Percentiles rank a stretch among this genome's conserved stretches.
These are phyloP conservation scores for Haplotaxodon microlepis DNA, from an alignment of 2,113 vertebrate genomes.

Conservation along the genomic window DNA sequence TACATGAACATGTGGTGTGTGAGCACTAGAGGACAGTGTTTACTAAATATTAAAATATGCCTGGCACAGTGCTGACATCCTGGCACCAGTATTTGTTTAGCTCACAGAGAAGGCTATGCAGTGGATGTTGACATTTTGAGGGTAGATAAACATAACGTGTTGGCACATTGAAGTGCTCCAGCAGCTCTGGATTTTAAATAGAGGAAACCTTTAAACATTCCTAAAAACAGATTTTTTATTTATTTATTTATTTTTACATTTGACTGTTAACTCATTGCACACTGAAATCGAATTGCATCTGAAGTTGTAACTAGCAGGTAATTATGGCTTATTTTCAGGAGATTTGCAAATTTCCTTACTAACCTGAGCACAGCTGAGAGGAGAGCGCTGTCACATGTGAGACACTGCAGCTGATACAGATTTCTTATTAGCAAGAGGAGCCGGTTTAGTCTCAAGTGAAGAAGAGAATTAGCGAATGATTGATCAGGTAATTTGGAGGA, in stretches of 20 bases:
- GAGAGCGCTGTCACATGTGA: neutral
- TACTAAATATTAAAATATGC: conserved; percentile 17
- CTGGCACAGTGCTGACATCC: neutral
- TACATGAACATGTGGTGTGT: neutral
- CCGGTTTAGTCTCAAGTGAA: neutral
- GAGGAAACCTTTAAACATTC: neutral
- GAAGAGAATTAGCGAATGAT: neutral
- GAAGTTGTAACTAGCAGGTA: neutral
- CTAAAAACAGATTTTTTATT: neutral
- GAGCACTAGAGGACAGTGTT: conserved; percentile 61
- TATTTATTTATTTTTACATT: neutral
- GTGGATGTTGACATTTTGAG: conserved; percentile 36
- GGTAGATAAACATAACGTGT: conserved; percentile 26
- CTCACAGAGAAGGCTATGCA: conserved; percentile 9
- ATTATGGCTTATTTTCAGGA: neutral
- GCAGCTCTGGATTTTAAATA: neutral
- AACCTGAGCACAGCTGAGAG: neutral
- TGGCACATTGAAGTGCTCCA: neutral
- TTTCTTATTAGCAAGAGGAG: neutral
- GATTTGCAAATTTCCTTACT: neutral
- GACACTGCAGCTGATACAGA: neutral
- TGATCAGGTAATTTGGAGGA: neutral
- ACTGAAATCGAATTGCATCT: neutral
- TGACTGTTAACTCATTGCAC: neutral
- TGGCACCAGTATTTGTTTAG: conserved; percentile 24